Evolutionary conservation across 92 coral and sea anemone species (phyloP), one percentile per base, ranked within the genome.

Genomic region (Heteractis magnifica): DNA sequence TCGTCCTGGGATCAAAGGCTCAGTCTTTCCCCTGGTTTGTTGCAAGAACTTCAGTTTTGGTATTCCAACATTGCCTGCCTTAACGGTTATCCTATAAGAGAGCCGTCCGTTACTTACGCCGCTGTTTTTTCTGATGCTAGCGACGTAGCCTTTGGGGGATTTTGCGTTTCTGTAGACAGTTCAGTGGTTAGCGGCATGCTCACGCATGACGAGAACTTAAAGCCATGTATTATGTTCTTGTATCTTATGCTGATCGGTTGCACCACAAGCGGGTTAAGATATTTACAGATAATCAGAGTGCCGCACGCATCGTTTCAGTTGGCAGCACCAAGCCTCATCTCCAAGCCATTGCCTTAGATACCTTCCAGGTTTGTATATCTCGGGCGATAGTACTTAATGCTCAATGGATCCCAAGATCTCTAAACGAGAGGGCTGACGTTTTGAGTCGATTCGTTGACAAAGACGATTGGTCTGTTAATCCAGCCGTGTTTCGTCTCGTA

Each of bases 401-500:
- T 11, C 91, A 92, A 65, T 92, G 93, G 97, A 87, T 92, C 53
- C 92, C 93, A 4, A 76, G 93, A 10, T 72, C 82, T 6, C 51
- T 15, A 18, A 92, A 92, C 83, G 87, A 79, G 15, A 75, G 52
- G 58, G 93, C 89, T 1, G 93, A 93, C 75, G 49, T 49, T 15
- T 73, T 92, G 0, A 90, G 93, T 48, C 19, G 95, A 11, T 84
- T 87, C 34, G 21, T 89, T 12, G 95, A 89, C 82, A 56, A 72
- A 23, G 91, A 92, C 65, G 95, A 92, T 79, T 92, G 92, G 93
- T 79, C 88, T 62, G 48, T 91, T 44, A 77, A 87, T 41, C 84
- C 89, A 3, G 18, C 72, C 4, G 92, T 91, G 4, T 91, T 91
- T 56, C 51, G 76, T 13, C 59, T 82, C 4, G 4, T 91, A 14